Conservation (phyloP, 2,888 invertebrate species). For the Lepetodrilus schrolli region DNA sequence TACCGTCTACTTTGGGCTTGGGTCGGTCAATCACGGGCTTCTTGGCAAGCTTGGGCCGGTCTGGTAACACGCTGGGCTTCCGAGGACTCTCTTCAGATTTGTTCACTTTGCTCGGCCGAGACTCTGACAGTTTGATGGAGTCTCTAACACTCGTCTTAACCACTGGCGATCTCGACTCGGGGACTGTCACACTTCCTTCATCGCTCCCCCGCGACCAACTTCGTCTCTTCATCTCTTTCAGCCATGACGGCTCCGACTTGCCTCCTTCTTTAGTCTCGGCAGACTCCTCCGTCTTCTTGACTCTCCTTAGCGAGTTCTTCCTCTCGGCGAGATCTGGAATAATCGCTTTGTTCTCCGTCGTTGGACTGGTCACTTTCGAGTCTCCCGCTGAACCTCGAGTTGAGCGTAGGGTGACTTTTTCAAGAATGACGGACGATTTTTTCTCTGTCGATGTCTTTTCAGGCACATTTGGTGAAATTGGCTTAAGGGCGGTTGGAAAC, state of each 20-base stretch:
- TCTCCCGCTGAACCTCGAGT: background rate
- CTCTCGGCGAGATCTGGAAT: background rate
- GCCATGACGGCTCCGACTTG: background rate
- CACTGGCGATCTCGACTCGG: background rate
- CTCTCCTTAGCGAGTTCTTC: slow-evolving; percentile 13
- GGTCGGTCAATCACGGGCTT: background rate
- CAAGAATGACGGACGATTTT: background rate
- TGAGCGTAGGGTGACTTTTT: slow-evolving; percentile 1
- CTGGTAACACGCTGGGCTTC: background rate
- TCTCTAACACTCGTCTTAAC: background rate
- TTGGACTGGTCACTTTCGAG: background rate
- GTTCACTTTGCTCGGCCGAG: too few relatives aligned
- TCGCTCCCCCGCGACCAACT: background rate
- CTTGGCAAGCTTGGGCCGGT: background rate
- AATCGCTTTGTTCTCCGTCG: background rate
- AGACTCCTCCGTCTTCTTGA: slow-evolving; percentile 1
- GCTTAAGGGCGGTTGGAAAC: background rate
- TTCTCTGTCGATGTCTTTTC: background rate
- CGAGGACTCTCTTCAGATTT: background rate
- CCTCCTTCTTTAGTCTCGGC: background rate
- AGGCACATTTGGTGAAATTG: too few relatives aligned
- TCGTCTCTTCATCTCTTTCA: slow-evolving; percentile 2
- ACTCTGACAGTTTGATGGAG: background rate
- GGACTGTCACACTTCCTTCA: background rate
- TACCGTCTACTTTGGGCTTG: slow-evolving; percentile 3